These are phyloP conservation scores for Lepisosteus oculatus DNA, from an alignment of 2,113 vertebrate genomes.

Conservation along the genomic window DNA sequence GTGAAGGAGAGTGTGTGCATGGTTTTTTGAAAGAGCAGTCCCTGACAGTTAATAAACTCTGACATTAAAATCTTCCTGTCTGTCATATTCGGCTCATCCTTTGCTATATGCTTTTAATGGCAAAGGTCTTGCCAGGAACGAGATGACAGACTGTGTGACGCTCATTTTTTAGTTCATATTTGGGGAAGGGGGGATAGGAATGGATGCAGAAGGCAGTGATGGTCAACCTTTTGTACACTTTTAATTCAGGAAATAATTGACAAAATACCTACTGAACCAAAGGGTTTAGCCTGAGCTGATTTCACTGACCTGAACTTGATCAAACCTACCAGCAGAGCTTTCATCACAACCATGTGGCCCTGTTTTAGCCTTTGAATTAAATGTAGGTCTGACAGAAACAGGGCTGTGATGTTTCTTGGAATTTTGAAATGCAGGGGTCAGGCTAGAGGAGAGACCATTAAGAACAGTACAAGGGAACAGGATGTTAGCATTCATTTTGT, in stretches of 20 bases:
- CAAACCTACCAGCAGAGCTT: too few relatives aligned
- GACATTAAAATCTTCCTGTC: constrained; percentile 30
- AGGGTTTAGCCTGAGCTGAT: too few relatives aligned
- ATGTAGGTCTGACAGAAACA: too few relatives aligned
- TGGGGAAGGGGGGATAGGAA: neutral
- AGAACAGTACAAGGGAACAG: too few relatives aligned
- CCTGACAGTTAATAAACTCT: constrained; percentile 30
- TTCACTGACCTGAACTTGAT: too few relatives aligned
- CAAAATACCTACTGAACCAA: neutral
- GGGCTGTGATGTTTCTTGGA: too few relatives aligned
- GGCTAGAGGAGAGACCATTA: too few relatives aligned
- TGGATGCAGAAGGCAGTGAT: neutral
- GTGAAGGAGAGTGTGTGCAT: constrained; percentile 13
- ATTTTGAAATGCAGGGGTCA: too few relatives aligned
- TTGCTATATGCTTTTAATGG: constrained; percentile 18
- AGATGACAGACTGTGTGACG: constrained; percentile 12
- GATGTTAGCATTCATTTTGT: too few relatives aligned
- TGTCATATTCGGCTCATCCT: constrained; percentile 20
- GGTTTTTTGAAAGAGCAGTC: constrained; percentile 18
- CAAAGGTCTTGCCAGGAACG: constrained; percentile 9
- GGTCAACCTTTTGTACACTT: neutral
- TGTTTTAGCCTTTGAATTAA: too few relatives aligned
- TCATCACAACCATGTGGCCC: too few relatives aligned
- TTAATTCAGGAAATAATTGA: neutral
- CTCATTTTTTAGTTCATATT: constrained; percentile 1